These are phyloP conservation scores for Dufourea novaeangliae DNA, from an alignment of 1,140 invertebrate species.

Conservation along the genomic window DNA sequence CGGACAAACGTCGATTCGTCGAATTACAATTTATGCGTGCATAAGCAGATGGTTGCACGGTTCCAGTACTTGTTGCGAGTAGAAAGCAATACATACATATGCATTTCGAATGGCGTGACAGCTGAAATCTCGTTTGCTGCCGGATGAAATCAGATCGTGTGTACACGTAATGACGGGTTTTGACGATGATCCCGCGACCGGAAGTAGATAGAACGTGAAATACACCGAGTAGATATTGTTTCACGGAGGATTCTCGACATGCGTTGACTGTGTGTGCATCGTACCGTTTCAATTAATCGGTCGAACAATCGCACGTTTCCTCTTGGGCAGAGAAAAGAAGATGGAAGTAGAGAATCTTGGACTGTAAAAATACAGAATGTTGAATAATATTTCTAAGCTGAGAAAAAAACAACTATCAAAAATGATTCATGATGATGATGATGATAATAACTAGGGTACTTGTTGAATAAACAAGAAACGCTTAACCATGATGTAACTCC, in stretches of 20 bases:
- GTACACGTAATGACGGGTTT: conserved; percentile 29
- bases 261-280: neutral
- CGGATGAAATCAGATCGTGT: conserved; percentile 39
- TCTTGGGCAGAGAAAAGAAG: neutral
- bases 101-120: conserved; percentile 59
- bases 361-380: too few relatives aligned
- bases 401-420: too few relatives aligned
- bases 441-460: too few relatives aligned
- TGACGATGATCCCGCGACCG: conserved; percentile 26
- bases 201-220: neutral
- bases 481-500: too few relatives aligned
- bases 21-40: conserved; percentile 37
- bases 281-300: neutral
- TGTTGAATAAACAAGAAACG: too few relatives aligned
- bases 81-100: conserved; percentile 45
- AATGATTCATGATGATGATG: too few relatives aligned
- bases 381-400: too few relatives aligned
- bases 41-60: neutral
- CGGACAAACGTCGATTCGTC: conserved; percentile 32
- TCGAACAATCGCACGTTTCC: neutral
- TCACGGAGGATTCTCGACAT: neutral
- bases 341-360: too few relatives aligned
- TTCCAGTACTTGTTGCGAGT: conserved; percentile 24
- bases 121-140: conserved; percentile 47
- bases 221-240: neutral